phyloP scores from a whole-genome alignment of 2,797 vertebrate species.

The Chrosomus eos region DNA sequence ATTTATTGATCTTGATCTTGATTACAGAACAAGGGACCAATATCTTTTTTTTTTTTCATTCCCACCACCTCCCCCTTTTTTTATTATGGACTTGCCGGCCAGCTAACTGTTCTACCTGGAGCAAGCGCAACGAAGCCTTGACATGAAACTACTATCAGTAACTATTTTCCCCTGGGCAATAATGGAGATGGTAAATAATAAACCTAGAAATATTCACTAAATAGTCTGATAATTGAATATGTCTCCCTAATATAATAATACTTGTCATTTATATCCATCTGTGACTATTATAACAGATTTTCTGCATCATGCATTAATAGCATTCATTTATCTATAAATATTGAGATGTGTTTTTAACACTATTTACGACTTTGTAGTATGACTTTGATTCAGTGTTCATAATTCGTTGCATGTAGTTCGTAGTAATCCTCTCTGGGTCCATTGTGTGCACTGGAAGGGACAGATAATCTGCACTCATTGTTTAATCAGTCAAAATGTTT shows the following conservation, averaged over 20 bases:
- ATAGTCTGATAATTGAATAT: background rate
- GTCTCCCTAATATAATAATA: background rate
- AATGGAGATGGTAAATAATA: background rate
- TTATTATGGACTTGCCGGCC: too few relatives aligned
- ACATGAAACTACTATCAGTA: background rate
- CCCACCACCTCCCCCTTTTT: too few relatives aligned
- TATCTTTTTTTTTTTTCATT: too few relatives aligned
- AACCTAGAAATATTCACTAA: background rate
- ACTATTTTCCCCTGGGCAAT: background rate
- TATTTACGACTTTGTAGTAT: background rate
- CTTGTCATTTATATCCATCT: background rate
- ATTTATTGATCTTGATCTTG: too few relatives aligned
- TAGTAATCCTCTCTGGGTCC: constrained; percentile 66
- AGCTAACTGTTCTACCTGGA: background rate
- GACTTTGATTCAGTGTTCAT: background rate
- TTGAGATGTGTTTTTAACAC: background rate
- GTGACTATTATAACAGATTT: background rate
- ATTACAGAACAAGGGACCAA: too few relatives aligned
- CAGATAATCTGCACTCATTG: constrained; percentile 68
- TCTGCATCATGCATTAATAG: background rate
- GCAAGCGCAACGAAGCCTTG: background rate
- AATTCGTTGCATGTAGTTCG: constrained; percentile 35
- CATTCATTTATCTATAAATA: background rate
- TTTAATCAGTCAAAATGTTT: constrained; percentile 74
- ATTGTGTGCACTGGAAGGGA: constrained; percentile 58